Base-by-base conservation (phyloP, 2,797 vertebrate species). In the Falco cherrug region DNA sequence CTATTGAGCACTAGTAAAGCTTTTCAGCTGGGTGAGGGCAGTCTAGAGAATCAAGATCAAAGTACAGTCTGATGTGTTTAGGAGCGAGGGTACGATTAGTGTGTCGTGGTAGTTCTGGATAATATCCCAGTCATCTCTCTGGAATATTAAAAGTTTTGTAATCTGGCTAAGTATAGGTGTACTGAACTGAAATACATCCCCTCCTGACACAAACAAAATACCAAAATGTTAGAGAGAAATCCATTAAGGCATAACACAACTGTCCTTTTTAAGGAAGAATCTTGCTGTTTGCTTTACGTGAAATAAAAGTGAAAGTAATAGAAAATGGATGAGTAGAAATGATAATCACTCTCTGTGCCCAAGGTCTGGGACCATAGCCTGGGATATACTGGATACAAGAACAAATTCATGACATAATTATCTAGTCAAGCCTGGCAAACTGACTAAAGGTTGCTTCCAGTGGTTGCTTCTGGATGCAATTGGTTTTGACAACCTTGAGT, bases 401-500 rank as follows among this genome's bases (percentile, higher is more conserved):
- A 54, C 43, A 53, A 80, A 45, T 65, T 53, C 2, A 4, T 48
- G 81, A 31, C 47, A 18, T 15, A n/a, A 75, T 91, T 60, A 41
- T 48, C 37, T 9, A 76, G 54, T 67, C 54, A 57, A 61, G 89
- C 77, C 75, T 92, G 71, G 87, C 89, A 63, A 25, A 28, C 18
- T 45, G 41, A 63, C 63, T 48, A 13, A 73, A 59, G 73, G 59
- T 54, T 57, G 19, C 43, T 96, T 60, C 45, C n/a, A 84, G 51
- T 24, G 56, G 29, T n/a, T 83, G 37, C 75, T 79, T 75, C 50
- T 74, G 77, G 39, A 10, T 75, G 53, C 45, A 50, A 80, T 84
- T 70, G 47, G 21, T 87, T 95, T 39, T 94, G 93, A 85, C 91
- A 95, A 24, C 91, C 70, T 71, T 19, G 74, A 48, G 43, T 85